Percentiles rank a stretch among this genome's conserved stretches.
phyloP scores from a whole-genome alignment of 2,888 invertebrate genomes.

The Ennomos erosarius region DNA sequence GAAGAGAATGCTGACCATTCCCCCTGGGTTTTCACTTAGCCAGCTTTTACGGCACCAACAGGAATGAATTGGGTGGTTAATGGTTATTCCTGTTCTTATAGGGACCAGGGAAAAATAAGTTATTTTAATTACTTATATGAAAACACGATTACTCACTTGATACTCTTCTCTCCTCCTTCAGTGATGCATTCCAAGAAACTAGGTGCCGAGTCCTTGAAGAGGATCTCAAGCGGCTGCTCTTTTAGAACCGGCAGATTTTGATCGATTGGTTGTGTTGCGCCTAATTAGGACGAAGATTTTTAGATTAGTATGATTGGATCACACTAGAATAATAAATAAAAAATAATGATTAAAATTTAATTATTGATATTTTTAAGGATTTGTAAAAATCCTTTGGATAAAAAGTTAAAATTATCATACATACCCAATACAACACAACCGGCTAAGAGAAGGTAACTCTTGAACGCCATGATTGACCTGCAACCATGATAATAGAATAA shows the following conservation, averaged over 20 bases:
- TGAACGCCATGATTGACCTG: constrained; percentile 40
- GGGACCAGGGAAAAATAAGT: too few relatives aligned
- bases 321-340: too few relatives aligned
- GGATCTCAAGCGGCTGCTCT: constrained; percentile 53
- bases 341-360: too few relatives aligned
- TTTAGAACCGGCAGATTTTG: constrained; percentile 53
- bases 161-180: constrained; percentile 46
- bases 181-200: constrained; percentile 56
- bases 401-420: constrained; percentile 26
- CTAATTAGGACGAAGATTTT: constrained; percentile 24
- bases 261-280: constrained; percentile 48
- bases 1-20: too few relatives aligned
- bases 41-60: too few relatives aligned
- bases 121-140: too few relatives aligned
- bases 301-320: too few relatives aligned
- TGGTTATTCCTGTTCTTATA: too few relatives aligned
- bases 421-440: constrained; percentile 48
- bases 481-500: neutral
- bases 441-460: constrained; percentile 37
- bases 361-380: too few relatives aligned
- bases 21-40: too few relatives aligned
- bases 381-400: too few relatives aligned
- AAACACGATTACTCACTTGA: constrained; percentile 52
- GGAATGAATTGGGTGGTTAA: too few relatives aligned
- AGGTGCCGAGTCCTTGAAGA: constrained; percentile 55